A percentile compares a stretch with the other conserved stretches of the same genome.
phyloP scores from a whole-genome alignment of 1,140 invertebrate genomes.

The Drosophila bocki region DNA sequence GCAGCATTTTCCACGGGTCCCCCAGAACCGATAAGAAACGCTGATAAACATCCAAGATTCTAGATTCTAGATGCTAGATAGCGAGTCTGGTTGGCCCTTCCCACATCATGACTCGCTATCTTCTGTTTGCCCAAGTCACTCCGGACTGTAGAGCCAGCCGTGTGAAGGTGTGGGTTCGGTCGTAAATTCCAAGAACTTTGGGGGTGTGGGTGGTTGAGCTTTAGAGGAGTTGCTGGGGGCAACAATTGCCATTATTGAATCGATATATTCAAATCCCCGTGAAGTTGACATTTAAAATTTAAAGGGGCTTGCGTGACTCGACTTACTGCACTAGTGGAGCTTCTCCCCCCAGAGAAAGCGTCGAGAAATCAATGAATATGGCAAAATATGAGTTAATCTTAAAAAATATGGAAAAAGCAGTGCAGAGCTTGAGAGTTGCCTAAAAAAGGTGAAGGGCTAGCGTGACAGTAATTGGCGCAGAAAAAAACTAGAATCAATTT shows the following conservation, averaged over 20 bases:
- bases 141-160: conserved; percentile 20
- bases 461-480: conserved; percentile 15
- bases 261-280: conserved; percentile 57
- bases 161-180: conserved; percentile 32
- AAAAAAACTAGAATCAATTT: conserved; percentile 17
- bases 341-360: conserved; percentile 20
- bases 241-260: conserved; percentile 63
- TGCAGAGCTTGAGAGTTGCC: not conserved
- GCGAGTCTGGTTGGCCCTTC: conserved; percentile 24
- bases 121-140: conserved; percentile 48
- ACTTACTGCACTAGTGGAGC: conserved; percentile 23
- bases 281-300: conserved; percentile 52
- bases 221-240: conserved; percentile 30
- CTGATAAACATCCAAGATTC: conserved; percentile 47
- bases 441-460: not conserved
- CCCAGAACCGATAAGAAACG: conserved; percentile 38
- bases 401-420: not conserved
- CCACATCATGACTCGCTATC: conserved; percentile 38
- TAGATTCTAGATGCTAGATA: conserved; percentile 20
- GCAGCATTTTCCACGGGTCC: conserved; percentile 46
- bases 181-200: conserved; percentile 42
- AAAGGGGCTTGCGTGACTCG: conserved; percentile 25
- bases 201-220: not conserved
- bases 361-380: conserved; percentile 20
- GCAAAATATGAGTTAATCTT: conserved; percentile 17